Evolutionary conservation across 2,113 vertebrate species (phyloP).

Genomic region (Amia ocellicauda): DNA sequence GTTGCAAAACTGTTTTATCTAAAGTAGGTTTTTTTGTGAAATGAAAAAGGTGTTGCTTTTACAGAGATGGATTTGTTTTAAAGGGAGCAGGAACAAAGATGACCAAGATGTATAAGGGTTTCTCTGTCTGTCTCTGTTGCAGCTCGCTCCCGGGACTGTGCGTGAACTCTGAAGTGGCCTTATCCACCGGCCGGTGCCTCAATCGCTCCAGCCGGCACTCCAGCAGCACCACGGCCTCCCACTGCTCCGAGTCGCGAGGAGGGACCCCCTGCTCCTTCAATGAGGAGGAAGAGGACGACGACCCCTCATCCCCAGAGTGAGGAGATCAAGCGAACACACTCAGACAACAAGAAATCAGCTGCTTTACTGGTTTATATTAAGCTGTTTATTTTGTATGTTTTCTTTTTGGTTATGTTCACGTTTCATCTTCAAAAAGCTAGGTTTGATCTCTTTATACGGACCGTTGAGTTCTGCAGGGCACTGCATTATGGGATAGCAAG

Average conservation of each 20-base stretch:
- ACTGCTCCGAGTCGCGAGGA: slow-evolving; percentile 70
- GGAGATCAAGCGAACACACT: slow-evolving; percentile 27
- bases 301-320: slow-evolving; percentile 78
- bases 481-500: too few species aligned
- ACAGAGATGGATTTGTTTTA: too few species aligned
- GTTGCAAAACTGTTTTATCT: too few species aligned
- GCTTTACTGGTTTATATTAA: slow-evolving; percentile 25
- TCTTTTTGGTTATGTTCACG: background rate
- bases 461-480: too few species aligned
- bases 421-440: background rate
- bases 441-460: slow-evolving; percentile 7
- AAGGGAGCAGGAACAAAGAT: too few species aligned
- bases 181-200: slow-evolving; percentile 61
- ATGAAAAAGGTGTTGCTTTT: too few species aligned
- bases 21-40: too few species aligned
- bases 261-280: slow-evolving; percentile 80
- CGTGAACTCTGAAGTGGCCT: slow-evolving; percentile 70
- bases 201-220: slow-evolving; percentile 61
- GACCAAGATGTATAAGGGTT: background rate
- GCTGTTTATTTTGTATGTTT: slow-evolving; percentile 26
- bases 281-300: slow-evolving; percentile 63
- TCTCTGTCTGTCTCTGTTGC: slow-evolving; percentile 27
- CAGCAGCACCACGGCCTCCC: slow-evolving; percentile 67
- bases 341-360: slow-evolving; percentile 35
- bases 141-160: slow-evolving; percentile 61